A percentile compares a stretch with the other conserved stretches of the same genome.
Evolutionary conservation across 2,113 vertebrate genomes (phyloP).

Genomic region (Phylloscopus whistleri): DNA sequence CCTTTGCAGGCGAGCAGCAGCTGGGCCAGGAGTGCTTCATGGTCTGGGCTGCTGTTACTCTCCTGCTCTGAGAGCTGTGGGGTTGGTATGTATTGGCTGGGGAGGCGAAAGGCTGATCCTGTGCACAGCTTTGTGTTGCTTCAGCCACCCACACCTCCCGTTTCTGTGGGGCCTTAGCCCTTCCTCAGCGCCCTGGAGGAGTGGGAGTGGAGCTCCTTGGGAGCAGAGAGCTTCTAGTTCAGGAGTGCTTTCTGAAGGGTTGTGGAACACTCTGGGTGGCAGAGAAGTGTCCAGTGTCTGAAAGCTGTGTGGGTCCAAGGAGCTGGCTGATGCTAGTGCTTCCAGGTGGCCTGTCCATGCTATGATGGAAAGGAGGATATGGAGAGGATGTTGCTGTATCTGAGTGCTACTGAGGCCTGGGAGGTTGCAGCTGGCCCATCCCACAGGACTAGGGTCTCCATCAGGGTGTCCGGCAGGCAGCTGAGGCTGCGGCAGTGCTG

Average conservation of each 20-base stretch:
- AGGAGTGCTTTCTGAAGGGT: not conserved
- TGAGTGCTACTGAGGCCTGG: not conserved
- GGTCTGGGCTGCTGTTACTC: not conserved
- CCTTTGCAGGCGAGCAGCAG: fast-evolving
- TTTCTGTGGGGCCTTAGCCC: not conserved
- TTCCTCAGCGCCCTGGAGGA: not conserved
- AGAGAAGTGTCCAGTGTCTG: not conserved
- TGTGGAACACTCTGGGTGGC: not conserved
- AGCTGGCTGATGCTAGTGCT: not conserved
- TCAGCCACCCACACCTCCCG: not conserved
- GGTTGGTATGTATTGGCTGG: not conserved
- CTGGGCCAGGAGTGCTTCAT: not conserved
- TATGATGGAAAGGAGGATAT: fast-evolving
- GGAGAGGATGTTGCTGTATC: not conserved
- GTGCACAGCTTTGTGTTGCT: not conserved
- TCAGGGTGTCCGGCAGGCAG: not conserved
- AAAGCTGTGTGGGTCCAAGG: not conserved
- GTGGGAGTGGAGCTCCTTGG: not conserved
- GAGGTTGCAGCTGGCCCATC: not conserved
- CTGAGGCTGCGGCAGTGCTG: not conserved
- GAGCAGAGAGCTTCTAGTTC: not conserved
- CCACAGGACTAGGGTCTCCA: fast-evolving
- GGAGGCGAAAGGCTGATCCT: not conserved
- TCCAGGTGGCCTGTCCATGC: not conserved
- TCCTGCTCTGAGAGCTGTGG: not conserved